These are phyloP conservation scores for Poeciliopsis paucimaculata DNA, from an alignment of 2,797 vertebrate species.

Conservation along the genomic window DNA sequence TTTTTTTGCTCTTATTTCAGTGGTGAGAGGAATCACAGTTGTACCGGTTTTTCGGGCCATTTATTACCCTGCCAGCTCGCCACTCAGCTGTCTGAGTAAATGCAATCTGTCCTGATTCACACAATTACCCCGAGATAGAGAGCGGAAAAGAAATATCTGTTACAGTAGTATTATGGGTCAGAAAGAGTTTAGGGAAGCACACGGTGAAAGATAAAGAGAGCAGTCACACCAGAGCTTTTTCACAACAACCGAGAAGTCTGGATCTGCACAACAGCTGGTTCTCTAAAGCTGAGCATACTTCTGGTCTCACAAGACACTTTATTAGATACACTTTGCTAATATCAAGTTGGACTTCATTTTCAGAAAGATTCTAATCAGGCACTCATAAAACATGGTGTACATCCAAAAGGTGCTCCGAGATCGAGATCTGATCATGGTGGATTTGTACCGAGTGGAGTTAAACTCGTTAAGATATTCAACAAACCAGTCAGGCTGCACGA, in stretches of 20 bases:
- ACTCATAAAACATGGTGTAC: neutral
- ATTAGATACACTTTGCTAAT: neutral
- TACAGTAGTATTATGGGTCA: slow-evolving; percentile 57
- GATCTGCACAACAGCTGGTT: slow-evolving; percentile 12
- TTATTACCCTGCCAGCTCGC: slow-evolving; percentile 82
- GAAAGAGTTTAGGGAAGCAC: slow-evolving; percentile 64
- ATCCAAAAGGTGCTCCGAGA: neutral
- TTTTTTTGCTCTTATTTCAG: slow-evolving; percentile 77
- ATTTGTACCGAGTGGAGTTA: neutral
- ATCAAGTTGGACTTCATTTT: neutral
- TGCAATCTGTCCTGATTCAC: slow-evolving; percentile 85
- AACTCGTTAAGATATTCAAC: neutral
- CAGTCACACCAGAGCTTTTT: slow-evolving; percentile 20
- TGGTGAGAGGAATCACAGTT: slow-evolving; percentile 68
- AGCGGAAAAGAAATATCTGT: slow-evolving; percentile 65
- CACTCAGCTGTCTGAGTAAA: slow-evolving; percentile 83
- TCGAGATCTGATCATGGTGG: neutral
- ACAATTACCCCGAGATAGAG: slow-evolving; percentile 81
- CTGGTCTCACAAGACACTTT: neutral
- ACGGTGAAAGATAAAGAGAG: slow-evolving; percentile 29
- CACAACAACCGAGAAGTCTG: slow-evolving; percentile 18
- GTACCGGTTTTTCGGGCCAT: slow-evolving; percentile 80
- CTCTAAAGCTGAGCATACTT: slow-evolving; percentile 13
- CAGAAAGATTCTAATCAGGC: neutral
- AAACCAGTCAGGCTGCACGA: neutral